Base-by-base conservation (phyloP, 2,888 invertebrate species). In the Xestoiulus laeticollis region DNA sequence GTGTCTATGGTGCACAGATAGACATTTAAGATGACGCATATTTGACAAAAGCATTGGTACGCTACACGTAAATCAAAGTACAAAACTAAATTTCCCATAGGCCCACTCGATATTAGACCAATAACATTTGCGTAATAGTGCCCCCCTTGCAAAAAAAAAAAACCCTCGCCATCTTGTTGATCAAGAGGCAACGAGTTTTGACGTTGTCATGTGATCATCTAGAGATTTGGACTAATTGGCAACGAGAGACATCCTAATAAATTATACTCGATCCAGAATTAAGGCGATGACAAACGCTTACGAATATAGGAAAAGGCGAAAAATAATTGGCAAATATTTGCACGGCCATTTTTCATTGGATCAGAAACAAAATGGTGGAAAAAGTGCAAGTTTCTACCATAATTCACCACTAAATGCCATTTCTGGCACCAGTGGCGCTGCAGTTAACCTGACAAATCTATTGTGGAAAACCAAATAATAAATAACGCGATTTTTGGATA, bases 71-170 rank as follows among this genome's bases (percentile, higher is more conserved):
- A 68, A 68, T 68, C 68, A 68, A 68, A 68, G 68, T 68, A 12
- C 68, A 26, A 8, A 68, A 68, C 68, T 26, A 68, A 68, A 68
- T 68, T 68, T 68, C 68, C 68, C 68, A 68, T 68, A 68, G 68
- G 68, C 68, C 68, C 68, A 68, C 68, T 68, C 68, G 68, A 68
- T 68, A 68, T 68, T 68, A 68, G 68, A 68, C 68, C 68, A 68
- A 68, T 68, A 68, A 68, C 68, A 68, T 26, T 68, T 12, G 26
- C 10, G 12, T 68, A 26, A 68, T 68, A 26, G 26, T n/a, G 26
- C 68, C 26, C 68, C 68, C 26, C 12, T 68, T 26, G 68, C 26
- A 8, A 12, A 26, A 14, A 26, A n/a, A n/a, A n/a, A n/a, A n/a
- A n/a, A n/a, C n/a, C n/a, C n/a, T 12, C 68, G 68, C 68, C 68